Base-by-base conservation (phyloP, 2,888 invertebrate genomes). In the Scaptomyza flava region DNA sequence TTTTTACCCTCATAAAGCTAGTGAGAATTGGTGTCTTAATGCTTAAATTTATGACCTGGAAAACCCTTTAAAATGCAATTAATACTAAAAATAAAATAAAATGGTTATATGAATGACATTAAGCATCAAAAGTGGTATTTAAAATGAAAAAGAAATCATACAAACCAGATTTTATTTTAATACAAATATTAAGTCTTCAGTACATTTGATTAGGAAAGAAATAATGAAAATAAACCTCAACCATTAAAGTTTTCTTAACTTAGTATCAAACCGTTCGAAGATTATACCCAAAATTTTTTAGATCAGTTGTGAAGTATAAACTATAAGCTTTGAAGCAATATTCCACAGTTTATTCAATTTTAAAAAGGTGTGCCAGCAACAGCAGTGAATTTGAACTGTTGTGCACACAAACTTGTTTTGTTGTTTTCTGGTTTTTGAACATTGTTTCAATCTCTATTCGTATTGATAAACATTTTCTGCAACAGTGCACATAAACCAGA, bases 381-480 rank as follows among this genome's bases (percentile, higher is more conserved):
- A n/a, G n/a, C 23, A 33, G 6, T 11, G 11, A 17, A 30, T 11
- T 30, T 30, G 17, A 17, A 7, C 5, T 30, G 8, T 50, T 45
- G 34, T 31, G 14, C 31, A 23, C 43, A 43, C 9, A 50, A 20
- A 7, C 2, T 31, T 14, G 1, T 17, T 31, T 31, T 30, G 27
- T 12, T 27, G 12, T 20, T 47, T 42, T 30, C 41, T n/a, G n/a
- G 41, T 9, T n/a, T 45, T 53, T 38, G 5, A 20, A 43, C 30
- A 14, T 41, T 11, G 33, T 50, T 65, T 57, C 50, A 65, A 65
- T 64, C 38, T 66, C 63, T 51, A 34, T 30, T 23, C 30, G 38
- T 3, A 38, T 47, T 46, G 51, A 59, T 58, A 42, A 69, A 64
- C 31, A 64, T 70, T 70, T 70, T 70, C 57, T 54, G 54, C 50